Evolutionary conservation across 1,140 invertebrate species (phyloP).

Genomic region (Phenacoccus solenopsis): DNA sequence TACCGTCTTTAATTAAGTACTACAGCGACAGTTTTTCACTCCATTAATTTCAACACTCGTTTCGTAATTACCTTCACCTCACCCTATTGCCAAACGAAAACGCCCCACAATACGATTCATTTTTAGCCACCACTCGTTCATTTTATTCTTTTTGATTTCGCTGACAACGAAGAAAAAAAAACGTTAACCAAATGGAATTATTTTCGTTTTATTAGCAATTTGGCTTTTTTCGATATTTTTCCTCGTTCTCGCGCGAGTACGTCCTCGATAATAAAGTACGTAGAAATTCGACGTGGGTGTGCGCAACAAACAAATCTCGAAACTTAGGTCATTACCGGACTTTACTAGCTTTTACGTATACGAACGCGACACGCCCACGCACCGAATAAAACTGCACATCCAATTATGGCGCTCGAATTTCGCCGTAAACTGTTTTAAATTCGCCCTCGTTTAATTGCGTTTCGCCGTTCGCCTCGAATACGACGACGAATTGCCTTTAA

Average conservation of each 20-base stretch:
- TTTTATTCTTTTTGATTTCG: not conserved
- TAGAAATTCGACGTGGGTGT: not conserved
- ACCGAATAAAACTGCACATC: not conserved
- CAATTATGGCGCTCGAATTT: not conserved
- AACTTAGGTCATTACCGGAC: slow-evolving; percentile 1
- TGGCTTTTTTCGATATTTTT: not conserved
- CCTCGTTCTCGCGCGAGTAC: not conserved
- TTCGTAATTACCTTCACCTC: too few species aligned
- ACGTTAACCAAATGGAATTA: not conserved
- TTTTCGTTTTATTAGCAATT: not conserved
- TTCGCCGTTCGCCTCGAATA: too few species aligned
- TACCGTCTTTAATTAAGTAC: too few species aligned
- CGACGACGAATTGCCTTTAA: too few species aligned
- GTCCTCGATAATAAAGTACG: not conserved
- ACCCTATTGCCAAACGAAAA: too few species aligned
- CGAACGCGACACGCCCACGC: not conserved
- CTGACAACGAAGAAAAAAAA: not conserved
- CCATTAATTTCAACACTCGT: too few species aligned
- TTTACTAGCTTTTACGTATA: not conserved
- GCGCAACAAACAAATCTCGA: not conserved
- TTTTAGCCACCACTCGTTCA: not conserved
- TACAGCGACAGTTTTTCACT: too few species aligned
- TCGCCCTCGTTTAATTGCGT: slow-evolving; percentile 1
- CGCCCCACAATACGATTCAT: too few species aligned
- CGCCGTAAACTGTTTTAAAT: not conserved